phyloP scores from a whole-genome alignment of 2,888 invertebrate species.

The Onthophagus sagittarius region DNA sequence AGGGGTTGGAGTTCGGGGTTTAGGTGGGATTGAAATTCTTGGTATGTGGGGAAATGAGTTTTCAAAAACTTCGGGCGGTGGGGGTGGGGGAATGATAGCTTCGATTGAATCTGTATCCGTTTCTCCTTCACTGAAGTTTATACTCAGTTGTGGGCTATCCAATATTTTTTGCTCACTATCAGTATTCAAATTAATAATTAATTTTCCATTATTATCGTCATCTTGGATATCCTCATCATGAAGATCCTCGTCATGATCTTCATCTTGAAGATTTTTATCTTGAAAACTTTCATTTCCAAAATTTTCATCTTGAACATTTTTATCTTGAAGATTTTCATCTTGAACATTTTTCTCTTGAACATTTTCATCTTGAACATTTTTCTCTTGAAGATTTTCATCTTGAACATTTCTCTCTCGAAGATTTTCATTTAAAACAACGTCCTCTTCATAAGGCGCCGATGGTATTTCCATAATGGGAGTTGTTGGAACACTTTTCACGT shows the following conservation, averaged over 20 bases:
- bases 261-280: background rate
- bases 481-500: slow-evolving; percentile 36
- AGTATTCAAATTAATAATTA: background rate
- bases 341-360: background rate
- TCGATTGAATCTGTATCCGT: slow-evolving; percentile 17
- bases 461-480: slow-evolving; percentile 23
- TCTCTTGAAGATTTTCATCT: background rate
- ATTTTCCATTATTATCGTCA: slow-evolving; percentile 3
- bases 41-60: background rate
- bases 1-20: background rate
- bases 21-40: background rate
- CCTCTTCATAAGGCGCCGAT: slow-evolving; percentile 19
- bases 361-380: background rate
- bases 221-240: slow-evolving; percentile 6
- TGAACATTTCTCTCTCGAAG: background rate
- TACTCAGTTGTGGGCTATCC: background rate
- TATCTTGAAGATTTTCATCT: background rate
- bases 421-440: too few species aligned
- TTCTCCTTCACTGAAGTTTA: slow-evolving; percentile 10
- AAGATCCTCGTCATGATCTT: background rate
- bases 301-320: background rate
- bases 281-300: background rate
- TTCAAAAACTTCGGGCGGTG: background rate
- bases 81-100: background rate
- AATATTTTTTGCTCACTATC: background rate